Evolutionary conservation across 2,113 vertebrate genomes (phyloP).

Genomic region (Saccopteryx bilineata): DNA sequence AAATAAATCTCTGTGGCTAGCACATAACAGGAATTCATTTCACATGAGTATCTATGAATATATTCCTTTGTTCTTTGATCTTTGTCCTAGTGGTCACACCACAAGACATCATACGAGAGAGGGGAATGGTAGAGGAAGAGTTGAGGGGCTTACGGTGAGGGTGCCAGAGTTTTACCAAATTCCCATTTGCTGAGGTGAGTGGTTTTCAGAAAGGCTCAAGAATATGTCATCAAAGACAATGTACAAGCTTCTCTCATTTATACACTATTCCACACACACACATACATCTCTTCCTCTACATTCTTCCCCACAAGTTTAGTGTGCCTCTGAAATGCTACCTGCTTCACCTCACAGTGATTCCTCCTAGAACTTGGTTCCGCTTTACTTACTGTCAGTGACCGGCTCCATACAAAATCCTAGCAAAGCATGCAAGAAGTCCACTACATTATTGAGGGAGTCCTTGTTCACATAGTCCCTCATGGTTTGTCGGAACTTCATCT

Average conservation of each 20-base stretch:
- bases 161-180: not conserved
- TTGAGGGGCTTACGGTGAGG: not conserved
- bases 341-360: not conserved
- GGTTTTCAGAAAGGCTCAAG: conserved; percentile 26
- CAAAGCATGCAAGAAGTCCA: conserved; percentile 99
- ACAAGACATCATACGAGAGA: not conserved
- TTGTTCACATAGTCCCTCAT: conserved; percentile 99
- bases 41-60: not conserved
- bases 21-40: not conserved
- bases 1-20: not conserved
- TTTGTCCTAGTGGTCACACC: not conserved
- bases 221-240: conserved; percentile 25
- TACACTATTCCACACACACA: not conserved
- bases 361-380: not conserved
- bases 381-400: conserved; percentile 97
- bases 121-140: not conserved
- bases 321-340: not conserved
- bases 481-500: conserved; percentile 97
- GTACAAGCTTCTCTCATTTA: not conserved
- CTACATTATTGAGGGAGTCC: conserved; percentile 99
- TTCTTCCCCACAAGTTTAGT: not conserved
- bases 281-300: not conserved
- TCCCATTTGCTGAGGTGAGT: not conserved
- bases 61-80: not conserved
- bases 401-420: conserved; percentile 99